Evolutionary conservation across 2,797 vertebrate genomes (phyloP), one percentile per base, ranked within the genome.

Genomic region (Sebastes oblongus): DNA sequence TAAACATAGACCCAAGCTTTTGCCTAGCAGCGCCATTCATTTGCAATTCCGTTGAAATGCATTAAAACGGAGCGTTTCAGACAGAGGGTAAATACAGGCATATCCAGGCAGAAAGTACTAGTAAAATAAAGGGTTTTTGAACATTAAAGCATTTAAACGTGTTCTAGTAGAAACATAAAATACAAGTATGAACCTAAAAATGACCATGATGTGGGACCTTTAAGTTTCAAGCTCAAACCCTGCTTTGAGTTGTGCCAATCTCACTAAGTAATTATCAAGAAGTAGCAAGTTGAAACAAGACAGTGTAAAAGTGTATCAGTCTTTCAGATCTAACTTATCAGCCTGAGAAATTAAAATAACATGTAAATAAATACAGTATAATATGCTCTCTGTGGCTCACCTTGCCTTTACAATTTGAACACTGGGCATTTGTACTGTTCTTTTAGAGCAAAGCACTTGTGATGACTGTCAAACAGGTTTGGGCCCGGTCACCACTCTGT

Each of bases 381-480:
- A 16, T 42, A 42, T 42, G n/a, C 12, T 10, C 16, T 30, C 18
- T 20, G 4, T 66, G 11, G 6, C 30, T 71, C 18, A 34, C 22
- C 20, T 32, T 27, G 61, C 36, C 27, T 72, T 29, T 14, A 18
- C 42, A 20, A 66, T 61, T 58, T 36, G 7, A 60, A 56, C 7
- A 20, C n/a, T 50, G 4, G n/a, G 1, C 16, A 13, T 68, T 78
- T 73, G 8, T 39, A 3, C 34, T 69, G 18, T 76, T 66, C 72
- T 72, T 70, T 52, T 72, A 22, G 36, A 73, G 22, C 34, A 52
- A 16, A 70, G 50, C 2, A 3, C 13, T 66, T 66, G 4, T 42
- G 22, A 62, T 72, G 67, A 82, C 69, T 86, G 73, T 80, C 78
- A 88, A 87, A 92, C 85, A 73, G 77, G 87, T 87, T 87, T 58